Percentiles rank a stretch among this genome's conserved stretches.
These are phyloP conservation scores for Melolontha melolontha DNA, from an alignment of 2,888 invertebrate genomes.

Conservation along the genomic window DNA sequence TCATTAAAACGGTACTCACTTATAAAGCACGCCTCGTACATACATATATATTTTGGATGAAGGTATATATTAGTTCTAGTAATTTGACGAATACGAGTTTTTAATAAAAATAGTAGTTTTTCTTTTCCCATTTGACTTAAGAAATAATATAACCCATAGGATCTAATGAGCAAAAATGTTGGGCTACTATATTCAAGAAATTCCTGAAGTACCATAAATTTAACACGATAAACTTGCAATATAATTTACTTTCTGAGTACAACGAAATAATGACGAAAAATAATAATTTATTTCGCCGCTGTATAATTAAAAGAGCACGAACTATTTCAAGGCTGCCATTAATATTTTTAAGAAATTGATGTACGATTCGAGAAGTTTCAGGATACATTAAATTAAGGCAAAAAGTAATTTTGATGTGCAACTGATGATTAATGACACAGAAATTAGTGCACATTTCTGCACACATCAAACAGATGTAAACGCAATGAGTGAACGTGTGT, in stretches of 20 bases:
- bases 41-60: too few relatives aligned
- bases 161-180: too few relatives aligned
- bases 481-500: background rate
- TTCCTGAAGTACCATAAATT: background rate
- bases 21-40: too few relatives aligned
- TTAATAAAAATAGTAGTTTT: too few relatives aligned
- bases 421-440: slow-evolving; percentile 30
- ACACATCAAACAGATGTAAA: slow-evolving; percentile 6
- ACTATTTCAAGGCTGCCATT: slow-evolving; percentile 36
- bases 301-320: slow-evolving; percentile 35
- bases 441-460: slow-evolving; percentile 27
- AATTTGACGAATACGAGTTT: too few relatives aligned
- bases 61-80: too few relatives aligned
- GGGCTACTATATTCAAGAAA: too few relatives aligned
- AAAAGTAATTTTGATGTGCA: slow-evolving; percentile 18
- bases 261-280: slow-evolving; percentile 27
- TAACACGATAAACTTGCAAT: slow-evolving; percentile 11
- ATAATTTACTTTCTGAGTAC: slow-evolving; percentile 17
- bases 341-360: slow-evolving; percentile 33
- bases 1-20: too few relatives aligned
- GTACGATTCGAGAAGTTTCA: slow-evolving; percentile 8
- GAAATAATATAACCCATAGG: too few relatives aligned
- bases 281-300: slow-evolving; percentile 32
- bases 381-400: slow-evolving; percentile 12
- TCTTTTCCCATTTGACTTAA: too few relatives aligned